Conservation (phyloP, 2,797 vertebrate species). For the Peromyscus aztecus region DNA sequence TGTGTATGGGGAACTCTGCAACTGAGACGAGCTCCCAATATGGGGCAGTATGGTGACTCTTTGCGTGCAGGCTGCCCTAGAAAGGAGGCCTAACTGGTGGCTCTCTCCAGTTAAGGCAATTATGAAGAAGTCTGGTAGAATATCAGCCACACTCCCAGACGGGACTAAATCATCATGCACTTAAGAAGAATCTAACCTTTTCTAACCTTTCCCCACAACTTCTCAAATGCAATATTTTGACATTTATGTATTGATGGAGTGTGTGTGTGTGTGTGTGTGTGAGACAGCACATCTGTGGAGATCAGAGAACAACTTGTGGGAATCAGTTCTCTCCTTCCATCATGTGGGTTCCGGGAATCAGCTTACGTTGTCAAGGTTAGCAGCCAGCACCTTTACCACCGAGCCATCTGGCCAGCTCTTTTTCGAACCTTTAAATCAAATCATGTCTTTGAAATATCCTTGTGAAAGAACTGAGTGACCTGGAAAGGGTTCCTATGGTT, state of each 20-base stretch:
- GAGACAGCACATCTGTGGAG: neutral
- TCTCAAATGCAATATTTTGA: neutral
- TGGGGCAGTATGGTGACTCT: neutral
- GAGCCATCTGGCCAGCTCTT: neutral
- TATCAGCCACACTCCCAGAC: neutral
- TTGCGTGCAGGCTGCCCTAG: neutral
- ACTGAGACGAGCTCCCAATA: neutral
- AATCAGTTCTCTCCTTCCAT: neutral
- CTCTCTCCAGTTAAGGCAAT: neutral
- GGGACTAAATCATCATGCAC: neutral
- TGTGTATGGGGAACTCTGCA: neutral
- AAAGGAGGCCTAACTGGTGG: neutral
- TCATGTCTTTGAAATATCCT: constrained; percentile 32
- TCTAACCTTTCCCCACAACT: neutral
- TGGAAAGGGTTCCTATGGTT: neutral
- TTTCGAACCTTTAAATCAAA: neutral
- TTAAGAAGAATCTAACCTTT: neutral
- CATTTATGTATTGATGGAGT: neutral
- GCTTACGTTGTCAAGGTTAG: neutral
- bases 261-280: neutral
- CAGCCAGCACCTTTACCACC: neutral
- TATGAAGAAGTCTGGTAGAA: neutral
- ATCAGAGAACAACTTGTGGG: neutral
- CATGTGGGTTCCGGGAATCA: neutral
- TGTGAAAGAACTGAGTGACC: neutral